Conservation (phyloP, 1,140 invertebrate genomes). For the Physella acuta region DNA sequence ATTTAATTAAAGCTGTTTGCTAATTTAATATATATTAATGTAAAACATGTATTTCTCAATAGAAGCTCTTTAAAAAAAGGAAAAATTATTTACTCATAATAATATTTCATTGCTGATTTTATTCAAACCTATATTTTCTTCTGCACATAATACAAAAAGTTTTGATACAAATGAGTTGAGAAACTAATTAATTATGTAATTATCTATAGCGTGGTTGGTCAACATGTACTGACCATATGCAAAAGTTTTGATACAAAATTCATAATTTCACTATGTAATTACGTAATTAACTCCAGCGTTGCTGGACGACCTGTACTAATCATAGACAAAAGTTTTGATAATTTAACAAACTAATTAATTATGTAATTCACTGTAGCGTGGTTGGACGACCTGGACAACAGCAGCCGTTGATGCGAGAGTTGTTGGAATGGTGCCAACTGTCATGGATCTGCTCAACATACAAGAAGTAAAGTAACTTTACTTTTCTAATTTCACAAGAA, state of each 20-base stretch:
- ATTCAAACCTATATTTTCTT: too few species aligned
- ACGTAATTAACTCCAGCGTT: too few species aligned
- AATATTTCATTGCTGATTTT: too few species aligned
- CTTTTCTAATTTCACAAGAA: too few species aligned
- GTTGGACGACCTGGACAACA: conserved; percentile 46
- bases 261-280: neutral
- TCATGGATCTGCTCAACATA: conserved; percentile 45
- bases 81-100: too few species aligned
- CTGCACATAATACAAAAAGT: too few species aligned
- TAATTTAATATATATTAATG: neutral
- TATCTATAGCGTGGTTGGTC: too few species aligned
- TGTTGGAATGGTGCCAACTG: conserved; percentile 43
- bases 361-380: conserved; percentile 28
- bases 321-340: neutral
- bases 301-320: neutral
- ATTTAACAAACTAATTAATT: neutral
- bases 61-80: too few species aligned
- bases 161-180: too few species aligned
- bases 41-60: too few species aligned
- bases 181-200: too few species aligned
- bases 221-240: neutral
- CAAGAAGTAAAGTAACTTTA: too few species aligned
- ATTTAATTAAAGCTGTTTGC: neutral
- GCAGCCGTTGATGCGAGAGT: conserved; percentile 44
- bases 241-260: neutral